Conservation (phyloP, 64 coral and sea anemone species). For the Stylophora pistillata region DNA sequence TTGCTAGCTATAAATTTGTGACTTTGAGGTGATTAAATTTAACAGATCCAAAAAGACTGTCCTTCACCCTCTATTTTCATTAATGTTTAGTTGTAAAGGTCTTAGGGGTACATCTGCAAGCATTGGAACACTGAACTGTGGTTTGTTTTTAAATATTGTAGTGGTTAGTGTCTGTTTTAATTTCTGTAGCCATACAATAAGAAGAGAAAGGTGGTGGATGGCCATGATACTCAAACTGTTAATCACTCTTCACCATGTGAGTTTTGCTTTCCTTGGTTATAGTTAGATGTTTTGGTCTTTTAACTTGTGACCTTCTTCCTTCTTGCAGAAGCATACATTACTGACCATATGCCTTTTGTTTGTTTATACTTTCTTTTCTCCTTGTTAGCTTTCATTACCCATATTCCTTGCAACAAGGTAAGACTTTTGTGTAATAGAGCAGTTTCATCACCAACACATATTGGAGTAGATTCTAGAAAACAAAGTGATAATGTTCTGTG, state of each 20-base stretch:
- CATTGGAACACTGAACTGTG: neutral
- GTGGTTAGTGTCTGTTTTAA: neutral
- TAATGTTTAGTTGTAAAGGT: too few species aligned
- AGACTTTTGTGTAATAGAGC: neutral
- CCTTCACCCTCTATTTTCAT: too few species aligned
- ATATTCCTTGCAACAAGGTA: constrained; percentile 71
- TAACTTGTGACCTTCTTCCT: too few species aligned
- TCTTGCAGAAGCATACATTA: too few species aligned
- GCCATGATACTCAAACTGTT: constrained; percentile 12
- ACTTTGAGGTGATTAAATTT: too few species aligned
- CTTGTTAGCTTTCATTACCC: constrained; percentile 36
- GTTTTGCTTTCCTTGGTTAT: neutral
- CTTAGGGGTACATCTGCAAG: too few species aligned
- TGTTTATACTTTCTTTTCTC: neutral
- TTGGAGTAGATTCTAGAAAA: too few species aligned
- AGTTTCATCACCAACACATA: too few species aligned
- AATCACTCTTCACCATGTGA: constrained; percentile 53
- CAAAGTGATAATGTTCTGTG: too few species aligned
- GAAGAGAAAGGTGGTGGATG: constrained; percentile 63
- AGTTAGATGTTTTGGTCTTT: neutral
- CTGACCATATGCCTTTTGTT: neutral
- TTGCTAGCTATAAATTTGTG: too few species aligned
- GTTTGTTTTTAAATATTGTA: neutral
- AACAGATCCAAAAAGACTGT: too few species aligned
- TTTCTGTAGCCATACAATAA: constrained; percentile 59